These are phyloP conservation scores for Sinocyclocheilus grahami DNA, from an alignment of 2,113 vertebrate species.

Conservation along the genomic window DNA sequence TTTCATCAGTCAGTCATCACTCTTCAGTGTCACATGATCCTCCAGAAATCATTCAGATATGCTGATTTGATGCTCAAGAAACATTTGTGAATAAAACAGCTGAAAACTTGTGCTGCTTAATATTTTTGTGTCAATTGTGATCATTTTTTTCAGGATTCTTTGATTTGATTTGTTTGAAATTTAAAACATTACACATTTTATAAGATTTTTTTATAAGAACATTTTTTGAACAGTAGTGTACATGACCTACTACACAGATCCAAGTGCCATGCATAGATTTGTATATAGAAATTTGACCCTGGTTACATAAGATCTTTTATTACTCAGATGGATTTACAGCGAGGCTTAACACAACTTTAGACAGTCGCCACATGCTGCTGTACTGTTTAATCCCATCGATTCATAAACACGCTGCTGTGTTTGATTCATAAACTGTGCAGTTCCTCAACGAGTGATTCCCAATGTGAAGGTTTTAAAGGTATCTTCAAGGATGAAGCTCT, in stretches of 20 bases:
- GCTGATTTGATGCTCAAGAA: background rate
- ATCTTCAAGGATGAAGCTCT: background rate
- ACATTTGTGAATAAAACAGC: background rate
- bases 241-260: background rate
- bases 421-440: background rate
- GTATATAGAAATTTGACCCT: background rate
- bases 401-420: background rate
- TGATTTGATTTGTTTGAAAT: background rate
- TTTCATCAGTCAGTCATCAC: background rate
- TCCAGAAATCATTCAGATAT: background rate
- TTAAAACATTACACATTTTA: too few relatives aligned
- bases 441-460: background rate
- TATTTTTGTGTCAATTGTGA: too few relatives aligned
- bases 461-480: background rate
- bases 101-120: too few relatives aligned
- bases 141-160: too few relatives aligned
- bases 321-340: slow-evolving; percentile 1
- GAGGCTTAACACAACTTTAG: background rate
- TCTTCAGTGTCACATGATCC: background rate
- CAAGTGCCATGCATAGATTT: slow-evolving; percentile 13
- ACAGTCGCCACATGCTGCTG: background rate
- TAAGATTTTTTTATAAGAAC: too few relatives aligned
- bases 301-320: slow-evolving; percentile 12
- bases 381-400: background rate
- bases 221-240: background rate